Evolutionary conservation across 1,140 invertebrate species (phyloP), one percentile per base, ranked within the genome.

Genomic region (Tenebrio molitor): DNA sequence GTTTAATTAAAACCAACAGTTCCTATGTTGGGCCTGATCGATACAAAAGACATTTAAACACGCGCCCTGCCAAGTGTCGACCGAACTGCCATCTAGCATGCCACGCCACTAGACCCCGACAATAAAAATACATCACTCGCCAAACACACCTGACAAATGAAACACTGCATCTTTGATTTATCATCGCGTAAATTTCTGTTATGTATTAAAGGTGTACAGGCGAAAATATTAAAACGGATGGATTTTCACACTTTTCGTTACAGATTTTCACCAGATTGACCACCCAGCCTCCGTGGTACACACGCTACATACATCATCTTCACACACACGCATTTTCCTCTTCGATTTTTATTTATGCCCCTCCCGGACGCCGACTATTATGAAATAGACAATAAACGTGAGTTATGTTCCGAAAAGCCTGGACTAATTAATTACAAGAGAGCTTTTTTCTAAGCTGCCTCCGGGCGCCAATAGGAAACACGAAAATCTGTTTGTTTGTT

Each of bases 91-190:
- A 79, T 77, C 77, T 79, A 79, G 77, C 77, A 76, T 79, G 77
- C 77, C 70, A 77, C 64, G 74, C 50, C 76, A 79, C 74, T 77
- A 76, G 74, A 76, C 58, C 53, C 66, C 65, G 70, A 79, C 77
- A 80, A 81, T 81, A 81, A 81, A 80, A 80, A 81, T 81, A 80
- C 76, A 81, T 81, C 80, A 81, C 75, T 76, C 63, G 76, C 73
- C 76, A 78, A 81, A 80, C 74, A 79, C 79, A 81, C 78, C 75
- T 81, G 80, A 81, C 80, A 81, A 80, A 79, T 79, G 80, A 80
- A 81, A 80, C 79, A 81, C 76, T 80, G 77, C 76, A 77, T 75
- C 77, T 79, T 77, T 81, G 80, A 81, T 81, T 81, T 81, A 80
- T 80, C 23, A 34, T 34, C 53, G 69, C 69, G 73, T 80, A 80